Evolutionary conservation across 2,113 vertebrate species (phyloP).

Genomic region (Bombycilla garrulus): DNA sequence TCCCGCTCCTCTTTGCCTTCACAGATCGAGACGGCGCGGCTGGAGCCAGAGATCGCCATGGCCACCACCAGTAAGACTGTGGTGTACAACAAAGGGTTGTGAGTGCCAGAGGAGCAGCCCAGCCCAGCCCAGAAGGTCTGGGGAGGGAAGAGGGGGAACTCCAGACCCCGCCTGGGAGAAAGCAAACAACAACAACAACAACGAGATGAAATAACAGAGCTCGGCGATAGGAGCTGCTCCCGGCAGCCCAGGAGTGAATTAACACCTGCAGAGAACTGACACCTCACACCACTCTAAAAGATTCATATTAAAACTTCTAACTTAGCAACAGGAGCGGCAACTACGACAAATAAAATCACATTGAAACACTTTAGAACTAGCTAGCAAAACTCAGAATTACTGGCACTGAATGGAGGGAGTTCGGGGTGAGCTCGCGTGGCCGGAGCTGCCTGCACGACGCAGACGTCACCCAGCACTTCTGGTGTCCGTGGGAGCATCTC

Average conservation of each 20-base stretch:
- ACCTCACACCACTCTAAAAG: conserved; percentile 35
- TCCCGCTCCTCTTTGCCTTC: conserved; percentile 5
- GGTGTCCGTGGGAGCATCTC: background rate
- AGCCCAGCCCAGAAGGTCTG: background rate
- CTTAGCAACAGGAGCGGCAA: conserved; percentile 38
- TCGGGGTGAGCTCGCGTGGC: background rate
- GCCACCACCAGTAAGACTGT: conserved; percentile 82
- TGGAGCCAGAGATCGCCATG: conserved; percentile 88
- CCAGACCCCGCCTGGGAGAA: background rate
- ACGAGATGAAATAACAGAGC: background rate
- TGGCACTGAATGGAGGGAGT: background rate
- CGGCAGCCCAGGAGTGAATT: background rate
- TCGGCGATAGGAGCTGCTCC: background rate
- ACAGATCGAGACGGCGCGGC: conserved; percentile 82
- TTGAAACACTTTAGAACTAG: background rate
- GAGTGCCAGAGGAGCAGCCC: conserved; percentile 23
- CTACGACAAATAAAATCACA: background rate
- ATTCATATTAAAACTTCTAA: conserved; percentile 66
- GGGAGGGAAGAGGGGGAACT: background rate
- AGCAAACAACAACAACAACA: background rate
- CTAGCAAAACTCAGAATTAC: background rate
- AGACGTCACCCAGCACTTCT: background rate
- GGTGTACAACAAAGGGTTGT: conserved; percentile 92
- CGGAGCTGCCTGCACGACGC: background rate
- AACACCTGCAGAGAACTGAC: conserved; percentile 54